Base-by-base conservation (phyloP, 2,113 vertebrate genomes). In the Oncorhynchus mykiss region DNA sequence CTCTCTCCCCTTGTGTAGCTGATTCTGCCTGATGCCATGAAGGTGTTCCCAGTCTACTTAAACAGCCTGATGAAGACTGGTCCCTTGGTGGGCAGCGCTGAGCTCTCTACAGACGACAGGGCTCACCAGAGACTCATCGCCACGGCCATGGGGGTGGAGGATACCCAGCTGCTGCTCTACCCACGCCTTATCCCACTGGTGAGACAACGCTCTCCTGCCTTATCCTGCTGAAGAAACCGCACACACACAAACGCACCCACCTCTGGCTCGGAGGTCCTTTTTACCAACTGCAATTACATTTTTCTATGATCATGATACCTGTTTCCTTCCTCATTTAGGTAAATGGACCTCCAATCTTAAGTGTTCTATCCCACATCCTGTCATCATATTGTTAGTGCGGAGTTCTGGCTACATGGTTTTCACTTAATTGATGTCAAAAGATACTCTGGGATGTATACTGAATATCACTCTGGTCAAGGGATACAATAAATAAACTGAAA, bases 1-100 rank as follows among this genome's bases (percentile, higher is more conserved):
- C 3, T 54, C 51, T 54, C 51, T 18, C 51, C 51, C 5, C 13
- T 54, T n/a, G 24, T 67, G 9, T 45, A 99, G 98, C 94, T 99
- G 76, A 96, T 99, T 75, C 92, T 99, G 48, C 97, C 98, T 0
- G 96, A 98, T 4, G 91, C 96, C 5, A 99, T 99, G 98, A 99
- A 98, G 84, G 93, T 99, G 76, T 92, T 99, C 48, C 97, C 97
- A 0, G 94, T 96, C 59, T 98, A 99, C 90, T 93, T 99, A 91
- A 99, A 98, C 82, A 95, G 95, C 59, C 88, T 99, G 82, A 75
- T 98, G 89, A 99, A 99, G 88, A 96, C 92, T 5, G 91, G 92
- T 0, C 94, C 96, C 48, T 86, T 99, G 25, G 91, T 93, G 0
- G 74, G 93, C 85, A 95, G 94, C 67, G 90, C 95, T 0, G 98